phyloP scores from a whole-genome alignment of 2,797 vertebrate genomes.

The Hybognathus amarus region DNA sequence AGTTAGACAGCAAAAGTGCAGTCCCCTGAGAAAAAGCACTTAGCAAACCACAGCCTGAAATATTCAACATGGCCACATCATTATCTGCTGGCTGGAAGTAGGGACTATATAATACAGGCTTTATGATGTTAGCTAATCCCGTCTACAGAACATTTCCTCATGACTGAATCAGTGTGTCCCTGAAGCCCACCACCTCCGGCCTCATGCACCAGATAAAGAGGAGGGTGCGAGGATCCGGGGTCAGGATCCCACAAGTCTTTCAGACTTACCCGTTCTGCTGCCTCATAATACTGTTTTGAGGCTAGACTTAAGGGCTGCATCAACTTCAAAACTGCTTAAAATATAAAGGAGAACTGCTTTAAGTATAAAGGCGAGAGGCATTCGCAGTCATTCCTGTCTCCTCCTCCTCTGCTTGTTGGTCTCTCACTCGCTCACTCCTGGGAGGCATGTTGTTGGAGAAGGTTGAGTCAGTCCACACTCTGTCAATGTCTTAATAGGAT shows the following conservation, averaged over 20 bases:
- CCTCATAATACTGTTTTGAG: neutral
- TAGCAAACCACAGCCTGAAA: slow-evolving; percentile 53
- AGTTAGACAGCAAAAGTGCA: slow-evolving; percentile 23
- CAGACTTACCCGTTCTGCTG: neutral
- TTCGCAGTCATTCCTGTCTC: neutral
- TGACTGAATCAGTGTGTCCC: slow-evolving; percentile 44
- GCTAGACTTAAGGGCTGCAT: neutral
- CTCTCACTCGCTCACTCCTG: slow-evolving; percentile 9
- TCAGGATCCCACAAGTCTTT: neutral
- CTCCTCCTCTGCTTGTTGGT: neutral
- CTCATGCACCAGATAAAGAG: slow-evolving; percentile 45
- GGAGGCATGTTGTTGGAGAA: slow-evolving; percentile 35
- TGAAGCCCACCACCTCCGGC: slow-evolving; percentile 12
- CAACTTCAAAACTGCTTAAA: slow-evolving; percentile 24
- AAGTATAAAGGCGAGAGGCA: slow-evolving; percentile 18
- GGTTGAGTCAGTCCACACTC: slow-evolving; percentile 34
- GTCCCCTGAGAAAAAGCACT: slow-evolving; percentile 44
- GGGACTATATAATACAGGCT: slow-evolving; percentile 29
- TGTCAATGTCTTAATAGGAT: slow-evolving; percentile 27
- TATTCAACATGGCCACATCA: slow-evolving; percentile 52
- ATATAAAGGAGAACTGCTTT: slow-evolving; percentile 25
- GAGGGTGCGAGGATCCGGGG: neutral
- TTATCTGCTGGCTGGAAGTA: slow-evolving; percentile 40
- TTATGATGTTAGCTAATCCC: slow-evolving; percentile 32
- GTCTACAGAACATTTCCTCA: slow-evolving; percentile 17